Conservation (phyloP, 2,888 invertebrate genomes). For the Drosophila nigricruria region DNA sequence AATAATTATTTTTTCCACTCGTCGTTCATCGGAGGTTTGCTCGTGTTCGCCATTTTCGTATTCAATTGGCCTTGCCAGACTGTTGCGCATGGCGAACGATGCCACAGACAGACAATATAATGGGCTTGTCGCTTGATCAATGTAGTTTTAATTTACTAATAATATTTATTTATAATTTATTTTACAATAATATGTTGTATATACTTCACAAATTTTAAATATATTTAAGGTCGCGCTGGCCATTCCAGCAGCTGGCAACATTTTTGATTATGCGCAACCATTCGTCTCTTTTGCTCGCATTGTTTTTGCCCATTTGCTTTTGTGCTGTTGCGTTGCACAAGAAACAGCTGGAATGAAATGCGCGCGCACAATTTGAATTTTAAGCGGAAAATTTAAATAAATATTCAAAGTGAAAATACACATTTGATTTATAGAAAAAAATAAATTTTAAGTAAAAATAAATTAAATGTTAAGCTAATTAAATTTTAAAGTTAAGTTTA, state of each 20-base stretch:
- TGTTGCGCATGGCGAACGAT: conserved; percentile 13
- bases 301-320: conserved; percentile 10
- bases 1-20: conserved; percentile 84
- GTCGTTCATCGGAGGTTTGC: conserved; percentile 79
- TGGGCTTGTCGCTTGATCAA: background rate
- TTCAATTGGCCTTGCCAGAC: conserved; percentile 60
- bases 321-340: conserved; percentile 7
- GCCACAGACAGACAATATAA: background rate
- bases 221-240: conserved; percentile 2
- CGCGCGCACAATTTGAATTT: conserved; percentile 45
- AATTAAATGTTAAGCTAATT: background rate
- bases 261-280: background rate
- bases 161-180: background rate
- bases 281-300: conserved; percentile 42
- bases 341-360: conserved; percentile 51
- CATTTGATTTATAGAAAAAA: no score
- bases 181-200: no score
- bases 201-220: conserved; percentile 6
- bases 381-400: fast-evolving
- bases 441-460: no score
- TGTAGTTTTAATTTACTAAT: background rate
- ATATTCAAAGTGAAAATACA: no score
- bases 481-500: fast-evolving
- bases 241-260: conserved; percentile 32
- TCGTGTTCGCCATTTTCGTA: conserved; percentile 83